Base-by-base conservation (phyloP, 2,113 vertebrate genomes). In the Taxidea taxus region DNA sequence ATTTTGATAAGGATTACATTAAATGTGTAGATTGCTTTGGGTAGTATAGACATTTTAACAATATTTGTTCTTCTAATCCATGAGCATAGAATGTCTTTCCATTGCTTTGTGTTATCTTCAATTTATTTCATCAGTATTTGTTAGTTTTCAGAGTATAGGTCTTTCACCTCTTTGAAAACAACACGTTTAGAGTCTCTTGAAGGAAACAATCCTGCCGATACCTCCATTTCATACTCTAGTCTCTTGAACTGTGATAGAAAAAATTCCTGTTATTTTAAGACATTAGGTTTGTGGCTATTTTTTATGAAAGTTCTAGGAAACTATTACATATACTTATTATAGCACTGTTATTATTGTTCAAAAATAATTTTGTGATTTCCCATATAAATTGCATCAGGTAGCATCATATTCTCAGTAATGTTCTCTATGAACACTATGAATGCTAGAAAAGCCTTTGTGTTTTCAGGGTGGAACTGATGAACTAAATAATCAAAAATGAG, bases 131-230 rank as follows among this genome's bases (percentile, higher is more conserved):
- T 75, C 6, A 47, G 7, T 77, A 44, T 77, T 47, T 47, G 10
- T 47, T 75, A 47, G 14, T 47, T 47, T 15, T 77, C 42, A 31
- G 74, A 47, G 7, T 18, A 77, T 14, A 29, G 39, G n/a, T 44
- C 39, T 44, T 15, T 44, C 44, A 47, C 25, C 12, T 75, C 25
- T 47, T 47, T 47, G 27, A 27, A 77, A 77, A 77, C 14, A 47
- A 47, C 42, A 37, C 4, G 1, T 39, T 20, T 34, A 75, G 75
- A 60, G 20, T 0, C 8, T 9, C 6, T 2, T 0, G 34, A 77
- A 83, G 6, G 2, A 39, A 83, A 58, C 3, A 66, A 27, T 3
- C 44, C 21, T 25, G 12, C 21, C 47, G 14, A 77, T 16, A 39
- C 9, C 15, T 62, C 37, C 18, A 81, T 13, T 89, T 90, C 60